Conservation (phyloP, 2,113 vertebrate genomes). For the Stercorarius parasiticus region DNA sequence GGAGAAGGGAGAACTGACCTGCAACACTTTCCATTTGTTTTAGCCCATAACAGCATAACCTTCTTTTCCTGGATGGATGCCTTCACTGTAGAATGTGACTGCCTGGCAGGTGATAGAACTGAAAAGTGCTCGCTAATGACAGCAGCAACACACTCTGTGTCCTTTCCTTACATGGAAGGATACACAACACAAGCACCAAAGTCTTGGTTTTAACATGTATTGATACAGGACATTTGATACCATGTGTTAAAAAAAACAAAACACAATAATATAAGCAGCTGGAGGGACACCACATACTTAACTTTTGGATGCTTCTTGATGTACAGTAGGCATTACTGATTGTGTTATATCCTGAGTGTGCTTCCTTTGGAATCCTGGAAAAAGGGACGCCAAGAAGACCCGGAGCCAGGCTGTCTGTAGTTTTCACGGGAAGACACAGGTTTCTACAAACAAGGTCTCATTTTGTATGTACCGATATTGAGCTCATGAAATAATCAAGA, state of each 20-base stretch:
- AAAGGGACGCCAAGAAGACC: not conserved
- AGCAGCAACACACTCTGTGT: not conserved
- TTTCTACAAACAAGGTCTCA: not conserved
- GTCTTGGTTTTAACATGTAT: not conserved
- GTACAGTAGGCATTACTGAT: not conserved
- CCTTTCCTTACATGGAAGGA: not conserved
- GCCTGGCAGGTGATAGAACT: not conserved
- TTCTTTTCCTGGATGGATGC: not conserved
- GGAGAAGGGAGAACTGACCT: not conserved
- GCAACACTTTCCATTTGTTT: not conserved
- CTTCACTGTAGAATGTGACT: not conserved
- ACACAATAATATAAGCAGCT: not conserved
- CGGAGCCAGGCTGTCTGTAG: not conserved
- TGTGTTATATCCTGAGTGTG: not conserved
- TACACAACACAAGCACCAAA: not conserved
- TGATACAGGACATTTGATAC: not conserved
- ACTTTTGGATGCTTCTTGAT: not conserved
- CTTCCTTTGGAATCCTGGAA: not conserved
- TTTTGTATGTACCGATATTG: not conserved
- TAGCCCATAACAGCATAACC: not conserved
- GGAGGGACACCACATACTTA: no score
- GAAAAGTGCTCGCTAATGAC: not conserved
- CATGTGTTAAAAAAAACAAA: not conserved
- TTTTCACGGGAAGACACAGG: not conserved
- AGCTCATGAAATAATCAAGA: not conserved